Evolutionary conservation across 2,888 invertebrate species (phyloP).

Genomic region (Drosophila quasianomalipes): DNA sequence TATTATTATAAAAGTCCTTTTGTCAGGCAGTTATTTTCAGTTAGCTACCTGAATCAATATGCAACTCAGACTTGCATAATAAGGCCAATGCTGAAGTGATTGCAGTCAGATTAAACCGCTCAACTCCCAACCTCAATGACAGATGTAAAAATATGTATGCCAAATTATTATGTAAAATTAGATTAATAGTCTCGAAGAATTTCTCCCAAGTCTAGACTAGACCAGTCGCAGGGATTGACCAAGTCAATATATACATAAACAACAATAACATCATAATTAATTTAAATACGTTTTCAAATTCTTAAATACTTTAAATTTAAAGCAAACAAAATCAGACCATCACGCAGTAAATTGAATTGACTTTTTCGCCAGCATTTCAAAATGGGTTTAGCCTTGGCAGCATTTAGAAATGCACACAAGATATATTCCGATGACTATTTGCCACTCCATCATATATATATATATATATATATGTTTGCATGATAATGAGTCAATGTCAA

Average conservation of each 20-base stretch:
- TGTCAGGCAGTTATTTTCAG: neutral
- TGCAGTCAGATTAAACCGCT: neutral
- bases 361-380: neutral
- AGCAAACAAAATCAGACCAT: neutral
- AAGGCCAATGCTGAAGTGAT: neutral
- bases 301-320: neutral
- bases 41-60: neutral
- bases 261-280: neutral
- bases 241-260: too few species aligned
- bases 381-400: neutral
- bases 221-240: rapidly evolving
- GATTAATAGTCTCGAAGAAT: neutral
- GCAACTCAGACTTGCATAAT: neutral
- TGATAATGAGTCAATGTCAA: slow-evolving; percentile 17
- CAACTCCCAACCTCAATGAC: neutral
- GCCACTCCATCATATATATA: neutral
- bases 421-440: neutral
- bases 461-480: neutral
- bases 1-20: neutral
- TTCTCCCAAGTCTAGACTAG: neutral
- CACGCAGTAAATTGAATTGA: neutral
- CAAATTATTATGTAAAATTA: neutral
- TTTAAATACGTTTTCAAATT: rapidly evolving
- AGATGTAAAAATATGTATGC: neutral
- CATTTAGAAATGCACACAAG: neutral